Percentiles rank a stretch among this genome's conserved stretches.
Evolutionary conservation across 2,797 vertebrate species (phyloP).

Genomic region (Anguilla marmorata): DNA sequence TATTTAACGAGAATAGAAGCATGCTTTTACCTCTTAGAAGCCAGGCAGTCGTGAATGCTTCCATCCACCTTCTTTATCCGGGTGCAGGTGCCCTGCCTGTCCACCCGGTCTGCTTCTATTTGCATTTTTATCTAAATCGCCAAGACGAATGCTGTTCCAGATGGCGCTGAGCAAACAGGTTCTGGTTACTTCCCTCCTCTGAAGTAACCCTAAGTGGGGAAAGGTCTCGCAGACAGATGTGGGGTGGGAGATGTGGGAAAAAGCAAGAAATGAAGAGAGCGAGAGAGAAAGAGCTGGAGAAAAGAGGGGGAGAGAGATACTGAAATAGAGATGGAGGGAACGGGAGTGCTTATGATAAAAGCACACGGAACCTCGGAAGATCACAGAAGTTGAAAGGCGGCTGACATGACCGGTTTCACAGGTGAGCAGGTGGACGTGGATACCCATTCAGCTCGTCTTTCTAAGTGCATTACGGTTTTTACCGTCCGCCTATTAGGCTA

Average conservation of each 20-base stretch:
- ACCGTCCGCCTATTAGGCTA: background rate
- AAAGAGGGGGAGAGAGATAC: background rate
- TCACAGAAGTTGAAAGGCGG: background rate
- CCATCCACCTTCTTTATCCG: constrained; percentile 41
- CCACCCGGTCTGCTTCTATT: constrained; percentile 21
- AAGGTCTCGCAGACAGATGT: constrained; percentile 16
- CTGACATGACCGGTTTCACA: background rate
- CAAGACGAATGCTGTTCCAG: constrained; percentile 43
- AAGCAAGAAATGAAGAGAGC: background rate
- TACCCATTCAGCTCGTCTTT: background rate
- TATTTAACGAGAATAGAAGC: background rate
- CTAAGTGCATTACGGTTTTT: background rate
- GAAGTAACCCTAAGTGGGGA: constrained; percentile 38
- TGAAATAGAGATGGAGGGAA: background rate
- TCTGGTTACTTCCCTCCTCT: background rate
- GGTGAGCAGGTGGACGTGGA: constrained; percentile 15
- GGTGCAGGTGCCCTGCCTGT: constrained; percentile 31
- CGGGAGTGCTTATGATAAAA: background rate
- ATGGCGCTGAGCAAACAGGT: background rate
- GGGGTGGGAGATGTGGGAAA: background rate
- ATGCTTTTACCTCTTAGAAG: background rate
- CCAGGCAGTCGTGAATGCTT: background rate
- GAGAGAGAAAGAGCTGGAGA: background rate
- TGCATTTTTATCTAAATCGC: constrained; percentile 13
- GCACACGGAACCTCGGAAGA: constrained; percentile 2